Evolutionary conservation across 2,113 vertebrate species (phyloP), one percentile per base, ranked within the genome.

Genomic region (Agelaius tricolor): DNA sequence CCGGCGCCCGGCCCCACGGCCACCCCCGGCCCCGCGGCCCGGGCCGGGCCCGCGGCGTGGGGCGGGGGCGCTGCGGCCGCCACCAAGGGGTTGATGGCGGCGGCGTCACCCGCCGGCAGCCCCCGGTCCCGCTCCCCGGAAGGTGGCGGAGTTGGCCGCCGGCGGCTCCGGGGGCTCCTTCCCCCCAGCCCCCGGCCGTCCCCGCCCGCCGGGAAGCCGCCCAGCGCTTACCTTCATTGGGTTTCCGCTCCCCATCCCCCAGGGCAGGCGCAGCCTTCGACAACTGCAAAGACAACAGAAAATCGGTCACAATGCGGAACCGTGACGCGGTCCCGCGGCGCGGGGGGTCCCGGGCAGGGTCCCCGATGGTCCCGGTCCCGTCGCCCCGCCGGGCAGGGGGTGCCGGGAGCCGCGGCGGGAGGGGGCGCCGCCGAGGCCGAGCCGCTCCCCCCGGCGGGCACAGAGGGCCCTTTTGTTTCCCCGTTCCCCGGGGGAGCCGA

Each of bases 251-350:
- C 94, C 97, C 96, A 89, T 97, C 98, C 93, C 95, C 98, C 79
- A 97, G 93, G 82, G 96, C 97, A 52, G 98, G 98, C 63, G 98
- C 98, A 74, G 98, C 98, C 96, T 97, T 97, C 68, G 97, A 98
- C 94, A 98, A 97, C 98, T 98, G 95, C 82, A 92, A 91, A 97
- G 90, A 97, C 59, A 98, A 97, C 78, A 97, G 76, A 93, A 43
- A 91, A 80, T 69, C 67, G 6, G 89, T 97, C 93, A 97, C 76
- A 77, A 62, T 69, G 9, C 72, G 88, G 84, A 85, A 51, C 49
- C 47, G 39, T 44, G 80, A 59, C 18, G 74, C 39, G 44, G 41
- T 67, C 37, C 65, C 61, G 58, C 62, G 49, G 22, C 30, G 31
- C 75, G 18, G 80, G 41, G 33, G 46, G 24, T 43, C 61, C 35